phyloP scores from a whole-genome alignment of 1,140 invertebrate species.

The Holotrichia oblita region DNA sequence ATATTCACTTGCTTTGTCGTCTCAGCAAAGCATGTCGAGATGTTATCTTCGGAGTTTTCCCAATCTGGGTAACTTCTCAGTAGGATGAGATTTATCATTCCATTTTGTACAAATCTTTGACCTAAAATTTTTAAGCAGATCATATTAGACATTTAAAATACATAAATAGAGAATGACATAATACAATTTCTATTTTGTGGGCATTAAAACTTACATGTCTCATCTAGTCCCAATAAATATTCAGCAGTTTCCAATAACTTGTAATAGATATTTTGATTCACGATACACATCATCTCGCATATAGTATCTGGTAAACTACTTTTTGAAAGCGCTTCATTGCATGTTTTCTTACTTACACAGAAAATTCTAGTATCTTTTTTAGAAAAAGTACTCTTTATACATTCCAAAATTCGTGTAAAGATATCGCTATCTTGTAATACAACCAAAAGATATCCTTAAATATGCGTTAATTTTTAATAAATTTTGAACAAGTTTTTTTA shows the following conservation, averaged over 20 bases:
- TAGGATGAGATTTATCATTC: not conserved
- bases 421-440: slow-evolving; percentile 7
- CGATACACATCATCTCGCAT: not conserved
- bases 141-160: not conserved
- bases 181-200: too few species aligned
- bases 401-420: not conserved
- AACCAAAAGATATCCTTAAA: slow-evolving; percentile 22
- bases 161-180: too few species aligned
- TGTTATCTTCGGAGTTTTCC: not conserved
- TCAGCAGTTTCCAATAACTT: not conserved
- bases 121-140: not conserved
- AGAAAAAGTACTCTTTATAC: slow-evolving; percentile 5
- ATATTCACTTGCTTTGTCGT: not conserved
- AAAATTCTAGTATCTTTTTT: slow-evolving; percentile 1
- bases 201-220: not conserved
- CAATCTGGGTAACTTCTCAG: not conserved
- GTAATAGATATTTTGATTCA: not conserved
- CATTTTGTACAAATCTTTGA: not conserved
- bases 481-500: not conserved
- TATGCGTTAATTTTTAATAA: not conserved
- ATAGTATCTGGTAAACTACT: not conserved
- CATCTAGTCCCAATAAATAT: not conserved
- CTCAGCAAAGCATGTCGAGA: not conserved
- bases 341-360: not conserved
- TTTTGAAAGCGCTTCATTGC: not conserved